phyloP scores from a whole-genome alignment of 2,797 vertebrate genomes.

The Hippopotamyrus pictus region DNA sequence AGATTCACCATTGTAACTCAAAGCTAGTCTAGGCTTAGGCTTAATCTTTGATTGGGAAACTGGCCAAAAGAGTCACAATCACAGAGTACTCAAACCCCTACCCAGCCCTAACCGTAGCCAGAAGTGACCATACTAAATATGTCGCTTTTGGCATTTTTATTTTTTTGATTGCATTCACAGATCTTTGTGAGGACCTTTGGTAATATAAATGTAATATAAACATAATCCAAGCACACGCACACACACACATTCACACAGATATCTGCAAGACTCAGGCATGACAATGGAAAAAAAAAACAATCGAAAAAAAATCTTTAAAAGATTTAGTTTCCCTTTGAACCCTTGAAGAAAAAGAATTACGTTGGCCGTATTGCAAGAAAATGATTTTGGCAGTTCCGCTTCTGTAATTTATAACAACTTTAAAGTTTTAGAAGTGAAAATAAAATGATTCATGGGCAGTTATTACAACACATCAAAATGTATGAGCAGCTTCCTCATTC shows the following conservation, averaged over 20 bases:
- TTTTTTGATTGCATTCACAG: not conserved
- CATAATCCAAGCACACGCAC: not conserved
- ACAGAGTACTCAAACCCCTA: not conserved
- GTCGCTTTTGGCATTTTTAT: not conserved
- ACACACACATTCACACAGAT: not conserved
- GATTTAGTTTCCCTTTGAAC: not conserved
- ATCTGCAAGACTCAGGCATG: not conserved
- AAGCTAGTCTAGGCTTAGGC: too few species aligned
- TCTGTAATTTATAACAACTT: conserved; percentile 23
- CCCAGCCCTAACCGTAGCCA: not conserved
- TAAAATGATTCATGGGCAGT: conserved; percentile 20
- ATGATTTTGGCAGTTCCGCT: conserved; percentile 15
- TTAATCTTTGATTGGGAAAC: too few species aligned
- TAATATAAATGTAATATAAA: not conserved
- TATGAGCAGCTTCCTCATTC: not conserved
- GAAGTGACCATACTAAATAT: not conserved
- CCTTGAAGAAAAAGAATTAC: conserved; percentile 8
- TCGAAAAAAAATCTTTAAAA: not conserved
- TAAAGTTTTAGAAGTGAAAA: conserved; percentile 12
- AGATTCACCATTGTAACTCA: too few species aligned
- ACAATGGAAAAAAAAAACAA: not conserved
- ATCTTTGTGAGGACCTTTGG: not conserved
- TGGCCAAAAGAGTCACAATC: not conserved
- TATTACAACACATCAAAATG: conserved; percentile 18
- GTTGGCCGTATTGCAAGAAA: not conserved